Evolutionary conservation across 2,113 vertebrate genomes (phyloP).

Genomic region (Myotis yumanensis): DNA sequence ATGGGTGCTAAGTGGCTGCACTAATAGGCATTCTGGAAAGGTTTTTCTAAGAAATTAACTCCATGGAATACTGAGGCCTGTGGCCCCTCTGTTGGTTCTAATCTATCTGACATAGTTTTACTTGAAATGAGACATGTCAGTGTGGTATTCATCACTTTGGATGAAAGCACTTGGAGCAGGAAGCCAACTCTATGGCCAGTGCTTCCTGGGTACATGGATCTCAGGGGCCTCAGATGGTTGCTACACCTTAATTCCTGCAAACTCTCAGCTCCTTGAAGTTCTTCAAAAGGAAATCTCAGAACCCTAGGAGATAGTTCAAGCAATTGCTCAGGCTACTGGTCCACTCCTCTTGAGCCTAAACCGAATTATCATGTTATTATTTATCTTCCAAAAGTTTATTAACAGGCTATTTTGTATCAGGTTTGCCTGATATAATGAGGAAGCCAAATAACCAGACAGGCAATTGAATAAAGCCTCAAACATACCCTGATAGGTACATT

Average conservation of each 20-base stretch:
- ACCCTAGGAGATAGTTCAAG: background rate
- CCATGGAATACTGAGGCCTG: background rate
- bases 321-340: background rate
- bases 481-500: no score
- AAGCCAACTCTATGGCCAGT: background rate
- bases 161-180: slow-evolving; percentile 6
- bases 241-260: background rate
- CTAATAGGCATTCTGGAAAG: background rate
- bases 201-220: background rate
- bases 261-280: background rate
- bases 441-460: background rate
- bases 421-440: background rate
- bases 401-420: background rate
- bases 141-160: background rate
- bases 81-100: background rate
- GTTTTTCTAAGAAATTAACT: slow-evolving; percentile 25
- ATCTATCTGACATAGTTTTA: background rate
- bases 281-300: background rate
- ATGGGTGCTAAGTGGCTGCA: background rate
- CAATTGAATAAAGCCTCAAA: background rate
- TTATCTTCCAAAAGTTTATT: background rate
- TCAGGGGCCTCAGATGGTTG: background rate
- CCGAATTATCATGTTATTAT: background rate
- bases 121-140: background rate
- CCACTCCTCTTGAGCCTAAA: background rate